These are phyloP conservation scores for Sericinus montela DNA, from an alignment of 2,888 invertebrate genomes.

Conservation along the genomic window DNA sequence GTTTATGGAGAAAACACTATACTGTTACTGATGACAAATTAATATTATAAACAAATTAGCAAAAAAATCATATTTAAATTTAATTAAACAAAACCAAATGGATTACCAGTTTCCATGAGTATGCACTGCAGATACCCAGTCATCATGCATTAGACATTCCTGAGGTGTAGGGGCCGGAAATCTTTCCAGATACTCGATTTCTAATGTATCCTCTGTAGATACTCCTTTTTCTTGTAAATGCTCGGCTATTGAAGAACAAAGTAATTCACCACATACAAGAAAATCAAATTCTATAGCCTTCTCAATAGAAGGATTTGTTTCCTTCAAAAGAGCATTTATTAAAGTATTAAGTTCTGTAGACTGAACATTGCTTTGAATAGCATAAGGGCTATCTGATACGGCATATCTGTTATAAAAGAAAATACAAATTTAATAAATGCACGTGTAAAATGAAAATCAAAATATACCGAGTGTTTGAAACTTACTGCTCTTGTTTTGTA, in stretches of 20 bases:
- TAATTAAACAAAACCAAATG: not conserved
- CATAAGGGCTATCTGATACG: constrained; percentile 90
- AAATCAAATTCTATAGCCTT: constrained; percentile 90
- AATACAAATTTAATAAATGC: not conserved
- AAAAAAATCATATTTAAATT: no score
- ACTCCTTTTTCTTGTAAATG: constrained; percentile 87
- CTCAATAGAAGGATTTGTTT: constrained; percentile 50
- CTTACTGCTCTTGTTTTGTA: constrained; percentile 90
- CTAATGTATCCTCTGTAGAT: constrained; percentile 90
- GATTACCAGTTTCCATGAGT: constrained; percentile 82
- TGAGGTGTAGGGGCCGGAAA: constrained; percentile 95
- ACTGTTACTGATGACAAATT: no score
- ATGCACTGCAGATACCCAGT: constrained; percentile 97
- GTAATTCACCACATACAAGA: constrained; percentile 89
- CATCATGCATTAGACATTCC: constrained; percentile 95
- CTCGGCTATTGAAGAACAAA: constrained; percentile 84
- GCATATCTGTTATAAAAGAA: constrained; percentile 82
- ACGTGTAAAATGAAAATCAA: constrained; percentile 13
- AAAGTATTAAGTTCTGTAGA: constrained; percentile 86
- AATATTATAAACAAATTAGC: no score
- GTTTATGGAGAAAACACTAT: no score
- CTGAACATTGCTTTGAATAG: constrained; percentile 86
- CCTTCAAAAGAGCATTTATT: constrained; percentile 87
- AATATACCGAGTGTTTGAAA: constrained; percentile 35
- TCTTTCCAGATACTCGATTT: constrained; percentile 94